phyloP scores from a whole-genome alignment of 2,888 invertebrate genomes.

The Bugula neritina region DNA sequence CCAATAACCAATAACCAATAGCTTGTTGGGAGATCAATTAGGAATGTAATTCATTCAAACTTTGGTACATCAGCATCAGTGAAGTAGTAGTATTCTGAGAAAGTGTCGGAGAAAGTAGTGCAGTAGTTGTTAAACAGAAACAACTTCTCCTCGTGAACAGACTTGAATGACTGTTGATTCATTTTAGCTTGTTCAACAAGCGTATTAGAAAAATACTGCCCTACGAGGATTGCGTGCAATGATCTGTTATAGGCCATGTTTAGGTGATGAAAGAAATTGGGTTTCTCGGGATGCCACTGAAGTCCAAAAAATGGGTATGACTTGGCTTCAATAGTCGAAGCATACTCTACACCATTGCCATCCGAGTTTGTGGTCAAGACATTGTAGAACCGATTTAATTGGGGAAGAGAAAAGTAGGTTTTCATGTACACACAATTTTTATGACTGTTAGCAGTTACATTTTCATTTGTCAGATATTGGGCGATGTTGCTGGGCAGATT shows the following conservation, averaged over 20 bases:
- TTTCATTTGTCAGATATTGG: conserved; percentile 58
- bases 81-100: conserved; percentile 6
- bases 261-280: conserved; percentile 55
- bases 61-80: conserved; percentile 4
- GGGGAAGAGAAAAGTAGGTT: conserved; percentile 57
- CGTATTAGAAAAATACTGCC: conserved; percentile 17
- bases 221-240: background rate
- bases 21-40: no score
- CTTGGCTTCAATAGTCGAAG: conserved; percentile 67
- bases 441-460: conserved; percentile 73
- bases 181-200: background rate
- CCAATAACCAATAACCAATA: no score
- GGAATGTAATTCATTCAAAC: no score
- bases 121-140: conserved; percentile 5
- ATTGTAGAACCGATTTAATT: conserved; percentile 62
- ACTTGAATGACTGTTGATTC: conserved; percentile 1
- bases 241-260: background rate
- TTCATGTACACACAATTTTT: conserved; percentile 63
- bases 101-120: background rate
- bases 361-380: conserved; percentile 69
- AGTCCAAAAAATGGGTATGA: conserved; percentile 73
- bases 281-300: conserved; percentile 89
- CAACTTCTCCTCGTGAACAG: background rate
- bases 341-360: conserved; percentile 62
- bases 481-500: conserved; percentile 61